Evolutionary conservation across 2,888 invertebrate species (phyloP).

Genomic region (Dryomyza anilis): DNA sequence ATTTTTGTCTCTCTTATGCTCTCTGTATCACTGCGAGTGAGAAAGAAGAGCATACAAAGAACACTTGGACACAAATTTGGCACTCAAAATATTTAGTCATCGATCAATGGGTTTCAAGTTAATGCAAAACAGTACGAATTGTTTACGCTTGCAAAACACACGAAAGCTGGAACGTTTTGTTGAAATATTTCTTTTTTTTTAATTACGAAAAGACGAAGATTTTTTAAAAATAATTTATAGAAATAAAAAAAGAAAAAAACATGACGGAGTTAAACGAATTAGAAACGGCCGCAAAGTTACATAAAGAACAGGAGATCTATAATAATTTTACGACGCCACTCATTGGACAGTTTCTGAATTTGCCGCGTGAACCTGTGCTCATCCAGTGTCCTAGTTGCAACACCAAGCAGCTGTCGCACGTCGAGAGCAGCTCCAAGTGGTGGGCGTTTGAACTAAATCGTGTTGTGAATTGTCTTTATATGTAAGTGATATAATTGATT

Average conservation of each 20-base stretch:
- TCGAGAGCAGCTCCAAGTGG: conserved; percentile 55
- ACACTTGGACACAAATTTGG: too few relatives aligned
- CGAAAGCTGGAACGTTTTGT: background rate
- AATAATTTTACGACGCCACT: conserved; percentile 56
- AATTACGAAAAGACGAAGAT: background rate
- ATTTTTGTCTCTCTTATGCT: background rate
- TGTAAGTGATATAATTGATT: conserved; percentile 42
- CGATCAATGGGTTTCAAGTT: background rate
- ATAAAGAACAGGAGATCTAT: conserved; percentile 46
- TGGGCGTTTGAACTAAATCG: conserved; percentile 53
- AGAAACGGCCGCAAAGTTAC: background rate
- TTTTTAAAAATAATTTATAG: background rate
- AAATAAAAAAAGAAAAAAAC: background rate
- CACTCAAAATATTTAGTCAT: background rate
- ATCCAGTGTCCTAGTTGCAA: conserved; percentile 56
- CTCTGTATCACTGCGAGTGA: background rate
- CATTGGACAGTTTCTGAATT: conserved; percentile 53
- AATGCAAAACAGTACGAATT: background rate
- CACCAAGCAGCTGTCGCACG: conserved; percentile 45
- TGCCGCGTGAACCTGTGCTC: conserved; percentile 47
- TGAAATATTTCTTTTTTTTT: background rate
- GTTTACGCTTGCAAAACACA: background rate
- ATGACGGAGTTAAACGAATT: background rate
- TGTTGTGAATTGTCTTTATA: conserved; percentile 53
- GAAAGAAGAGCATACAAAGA: too few relatives aligned